Evolutionary conservation across 2,797 vertebrate genomes (phyloP).

Genomic region (Petrocephalus schoutedeni): DNA sequence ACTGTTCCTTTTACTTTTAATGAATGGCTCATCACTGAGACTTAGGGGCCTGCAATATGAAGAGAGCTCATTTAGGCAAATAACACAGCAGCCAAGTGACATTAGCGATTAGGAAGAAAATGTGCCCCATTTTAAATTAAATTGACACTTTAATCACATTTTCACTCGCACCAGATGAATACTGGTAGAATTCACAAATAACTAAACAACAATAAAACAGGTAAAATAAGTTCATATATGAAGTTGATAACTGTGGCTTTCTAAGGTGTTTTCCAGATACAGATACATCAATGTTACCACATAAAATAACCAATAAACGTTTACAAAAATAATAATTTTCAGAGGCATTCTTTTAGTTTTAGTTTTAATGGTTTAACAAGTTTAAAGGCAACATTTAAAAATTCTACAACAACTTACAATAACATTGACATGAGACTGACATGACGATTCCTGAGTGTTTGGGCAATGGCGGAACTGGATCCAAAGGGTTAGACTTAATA

Average conservation of each 20-base stretch:
- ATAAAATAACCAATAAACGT: slow-evolving; percentile 6
- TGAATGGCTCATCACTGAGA: slow-evolving; percentile 53
- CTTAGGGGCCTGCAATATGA: slow-evolving; percentile 31
- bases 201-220: background rate
- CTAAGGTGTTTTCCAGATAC: background rate
- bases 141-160: background rate
- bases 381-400: background rate
- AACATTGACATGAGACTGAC: background rate
- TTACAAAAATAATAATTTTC: background rate
- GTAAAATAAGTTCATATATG: background rate
- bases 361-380: background rate
- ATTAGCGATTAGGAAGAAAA: background rate
- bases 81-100: no score
- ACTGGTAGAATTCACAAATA: background rate
- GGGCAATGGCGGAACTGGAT: background rate
- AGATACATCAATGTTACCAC: background rate
- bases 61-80: background rate
- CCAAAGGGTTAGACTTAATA: slow-evolving; percentile 7
- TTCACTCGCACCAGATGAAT: background rate
- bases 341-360: background rate
- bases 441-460: background rate
- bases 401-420: background rate
- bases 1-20: slow-evolving; percentile 50
- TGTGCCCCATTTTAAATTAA: background rate
- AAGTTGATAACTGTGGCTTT: background rate